Percentiles rank a stretch among this genome's conserved stretches.
phyloP scores from a whole-genome alignment of 2,888 invertebrate genomes.

The Plusia festucae region DNA sequence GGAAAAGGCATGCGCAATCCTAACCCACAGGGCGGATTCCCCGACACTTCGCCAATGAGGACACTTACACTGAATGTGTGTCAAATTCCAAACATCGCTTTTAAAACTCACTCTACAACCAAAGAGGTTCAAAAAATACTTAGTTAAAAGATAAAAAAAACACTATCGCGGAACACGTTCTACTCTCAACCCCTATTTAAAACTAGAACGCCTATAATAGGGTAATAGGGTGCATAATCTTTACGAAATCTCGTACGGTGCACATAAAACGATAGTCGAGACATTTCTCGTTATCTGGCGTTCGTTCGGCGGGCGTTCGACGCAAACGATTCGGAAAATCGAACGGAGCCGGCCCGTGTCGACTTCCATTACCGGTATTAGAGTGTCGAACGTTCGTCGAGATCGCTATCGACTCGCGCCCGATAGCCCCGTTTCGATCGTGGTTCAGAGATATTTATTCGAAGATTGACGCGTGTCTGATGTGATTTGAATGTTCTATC shows the following conservation, averaged over 20 bases:
- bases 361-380: slow-evolving; percentile 87
- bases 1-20: neutral
- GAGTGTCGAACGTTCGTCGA: slow-evolving; percentile 67
- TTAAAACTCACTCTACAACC: slow-evolving; percentile 23
- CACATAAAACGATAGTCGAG: slow-evolving; percentile 79
- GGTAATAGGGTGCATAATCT: slow-evolving; percentile 60
- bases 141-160: slow-evolving; percentile 33
- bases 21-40: neutral
- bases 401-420: slow-evolving; percentile 57
- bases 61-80: slow-evolving; percentile 16
- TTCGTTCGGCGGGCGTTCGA: slow-evolving; percentile 65
- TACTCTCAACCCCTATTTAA: slow-evolving; percentile 45
- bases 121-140: slow-evolving; percentile 18
- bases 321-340: slow-evolving; percentile 87
- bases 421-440: slow-evolving; percentile 54
- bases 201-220: slow-evolving; percentile 54
- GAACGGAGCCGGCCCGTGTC: slow-evolving; percentile 79
- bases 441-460: slow-evolving; percentile 55
- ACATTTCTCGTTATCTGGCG: slow-evolving; percentile 82
- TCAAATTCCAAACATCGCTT: slow-evolving; percentile 27
- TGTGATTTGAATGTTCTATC: slow-evolving; percentile 53
- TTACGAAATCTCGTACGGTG: slow-evolving; percentile 64
- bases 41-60: slow-evolving; percentile 9
- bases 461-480: slow-evolving; percentile 50
- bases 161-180: slow-evolving; percentile 30